Evolutionary conservation across 37 sponge, comb jelly and placozoan genomes (phyloP).

Genomic region (Mnemiopsis leidyi): DNA sequence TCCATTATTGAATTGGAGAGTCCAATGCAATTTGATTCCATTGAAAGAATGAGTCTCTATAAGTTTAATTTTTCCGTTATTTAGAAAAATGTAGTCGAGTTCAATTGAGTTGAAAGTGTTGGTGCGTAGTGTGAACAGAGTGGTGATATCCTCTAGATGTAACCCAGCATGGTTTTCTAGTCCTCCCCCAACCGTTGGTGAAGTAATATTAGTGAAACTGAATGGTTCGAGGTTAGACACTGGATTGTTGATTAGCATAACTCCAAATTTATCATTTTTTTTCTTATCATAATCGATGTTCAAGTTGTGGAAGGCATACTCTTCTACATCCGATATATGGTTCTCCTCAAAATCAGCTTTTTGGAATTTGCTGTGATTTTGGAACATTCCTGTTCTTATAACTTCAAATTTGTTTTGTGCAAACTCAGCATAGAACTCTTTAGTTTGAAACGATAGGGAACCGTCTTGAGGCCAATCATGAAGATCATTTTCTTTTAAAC

Average conservation of each 20-base stretch:
- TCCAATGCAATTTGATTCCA: not conserved
- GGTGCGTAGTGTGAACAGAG: not conserved
- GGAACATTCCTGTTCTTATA: slow-evolving; percentile 3
- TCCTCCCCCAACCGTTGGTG: not conserved
- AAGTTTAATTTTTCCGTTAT: not conserved
- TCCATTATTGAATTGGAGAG: slow-evolving; percentile 43
- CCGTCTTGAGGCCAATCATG: slow-evolving; percentile 60
- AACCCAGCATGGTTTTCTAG: not conserved
- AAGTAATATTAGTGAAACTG: slow-evolving; percentile 40
- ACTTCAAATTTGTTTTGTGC: slow-evolving; percentile 47
- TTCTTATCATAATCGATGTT: not conserved
- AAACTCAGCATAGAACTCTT: slow-evolving; percentile 25
- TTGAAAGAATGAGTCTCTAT: slow-evolving; percentile 11
- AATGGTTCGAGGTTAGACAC: slow-evolving; percentile 31
- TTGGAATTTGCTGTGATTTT: not conserved
- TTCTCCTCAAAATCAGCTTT: slow-evolving; percentile 11
- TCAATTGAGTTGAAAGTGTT: not conserved
- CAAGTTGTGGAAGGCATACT: slow-evolving; percentile 5
- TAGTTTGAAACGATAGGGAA: not conserved
- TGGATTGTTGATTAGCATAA: slow-evolving; percentile 22
- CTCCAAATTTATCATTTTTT: not conserved
- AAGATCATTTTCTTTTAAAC: slow-evolving; percentile 16
- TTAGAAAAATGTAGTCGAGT: slow-evolving; percentile 29
- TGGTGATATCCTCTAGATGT: not conserved
- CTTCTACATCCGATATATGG: slow-evolving; percentile 21